Evolutionary conservation across 2,888 invertebrate genomes (phyloP), one percentile per base, ranked within the genome.

Genomic region (Tenthredo amoena): DNA sequence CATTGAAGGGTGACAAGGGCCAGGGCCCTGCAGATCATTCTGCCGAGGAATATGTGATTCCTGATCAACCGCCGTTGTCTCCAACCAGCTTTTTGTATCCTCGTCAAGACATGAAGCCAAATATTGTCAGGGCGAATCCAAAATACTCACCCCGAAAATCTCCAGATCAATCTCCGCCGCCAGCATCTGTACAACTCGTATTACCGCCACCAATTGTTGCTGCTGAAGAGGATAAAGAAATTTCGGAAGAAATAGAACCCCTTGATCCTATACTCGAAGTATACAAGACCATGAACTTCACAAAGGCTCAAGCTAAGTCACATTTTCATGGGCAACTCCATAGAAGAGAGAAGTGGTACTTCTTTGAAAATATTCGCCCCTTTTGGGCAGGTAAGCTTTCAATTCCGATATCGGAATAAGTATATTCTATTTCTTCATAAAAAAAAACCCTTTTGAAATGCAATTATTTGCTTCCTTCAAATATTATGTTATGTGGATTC

Each of bases 331-430:
- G 68, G 31, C 43, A 65, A 10, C 83, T 83, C n/a, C 26, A 47
- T 0, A 43, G 31, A 71, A 83, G 31, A 34, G 83, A 83, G 47
- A 68, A 40, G 21, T 26, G 34, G 62, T 31, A 47, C n/a, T 0
- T 68, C 0, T 47, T 47, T 10, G 83, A 83, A 43, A 68, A 2
- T 21, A 18, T 40, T 31, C 47, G 43, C 34, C 26, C 26, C 5
- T 47, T 47, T 26, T 83, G 47, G 83, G 65, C 83, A 47, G 83
- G 83, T 83, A 43, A 62, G 62, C 7, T 47, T 31, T 18, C 3
- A 74, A 74, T 12, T 74, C 21, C 12, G 10, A 62, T 1, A n/a
- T 3, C n/a, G 43, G 9, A 43, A 58, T 7, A 58, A 4, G 6
- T 58, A n/a, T 58, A 43, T 43, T 12, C 12, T 43, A 12, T 10